Evolutionary conservation across 2,888 invertebrate species (phyloP), one percentile per base, ranked within the genome.

Genomic region (Agrilus mali): DNA sequence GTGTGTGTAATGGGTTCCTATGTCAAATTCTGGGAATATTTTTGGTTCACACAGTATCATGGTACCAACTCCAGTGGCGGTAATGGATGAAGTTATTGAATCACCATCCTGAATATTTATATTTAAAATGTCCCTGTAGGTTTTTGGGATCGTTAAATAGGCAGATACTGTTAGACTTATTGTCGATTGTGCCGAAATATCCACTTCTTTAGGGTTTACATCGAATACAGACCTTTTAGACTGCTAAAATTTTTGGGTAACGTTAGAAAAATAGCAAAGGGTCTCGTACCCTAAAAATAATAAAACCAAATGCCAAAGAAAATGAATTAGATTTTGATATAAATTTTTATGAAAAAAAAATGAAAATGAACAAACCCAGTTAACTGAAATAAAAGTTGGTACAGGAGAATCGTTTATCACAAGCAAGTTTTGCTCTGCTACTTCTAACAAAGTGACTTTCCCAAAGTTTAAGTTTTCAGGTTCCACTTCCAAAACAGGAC

Each of bases 351-450:
- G n/a, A 7, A n/a, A 2, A 35, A 16, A 35, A 16, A 8, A n/a
- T 7, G 7, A 35, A 35, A n/a, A 8, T 38, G 3, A 32, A 36
- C 44, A 44, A 44, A 48, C 48, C 34, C 41, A 39, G 6, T 4
- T 2, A 13, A 34, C 15, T n/a, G 27, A 3, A 17, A 46, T 38
- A 8, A 10, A 20, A 10, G 83, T 81, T 38, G 69, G 59, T 34
- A 85, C 78, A 1, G 83, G 82, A 0, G 84, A 82, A 57, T 84
- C 80, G 55, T 82, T 86, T 43, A 71, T 71, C 1, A 85, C 58
- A 1, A 66, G 68, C 1, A 85, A 59, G 1, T 55, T 56, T 63
- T 74, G 71, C 2, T 69, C 65, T 31, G 65, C 64, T 45, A 64
- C 68, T 12, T 64, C 65, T 16, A 85, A 64, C 20, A 84, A 67